These are phyloP conservation scores for Scopus umbretta DNA, from an alignment of 2,113 vertebrate species.

Conservation along the genomic window DNA sequence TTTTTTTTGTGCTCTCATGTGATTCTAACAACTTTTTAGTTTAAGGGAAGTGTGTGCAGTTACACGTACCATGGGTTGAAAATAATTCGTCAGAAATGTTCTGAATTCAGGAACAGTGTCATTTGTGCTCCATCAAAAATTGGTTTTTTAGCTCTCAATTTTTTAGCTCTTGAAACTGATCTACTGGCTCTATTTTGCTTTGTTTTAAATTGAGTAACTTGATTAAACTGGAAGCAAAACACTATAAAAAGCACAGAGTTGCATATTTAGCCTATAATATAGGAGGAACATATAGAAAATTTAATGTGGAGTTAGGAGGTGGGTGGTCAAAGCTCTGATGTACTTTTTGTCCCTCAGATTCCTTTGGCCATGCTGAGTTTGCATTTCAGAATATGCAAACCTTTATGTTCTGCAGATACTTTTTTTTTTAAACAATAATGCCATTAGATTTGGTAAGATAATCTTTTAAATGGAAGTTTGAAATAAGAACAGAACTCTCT, in stretches of 20 bases:
- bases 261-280: not conserved
- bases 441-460: not conserved
- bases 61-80: not conserved
- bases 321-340: not conserved
- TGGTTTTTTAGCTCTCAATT: not conserved
- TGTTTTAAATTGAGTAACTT: not conserved
- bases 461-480: not conserved
- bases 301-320: not conserved
- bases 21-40: not conserved
- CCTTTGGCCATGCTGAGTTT: not conserved
- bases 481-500: not conserved
- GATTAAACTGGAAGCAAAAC: not conserved
- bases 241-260: not conserved
- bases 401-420: not conserved
- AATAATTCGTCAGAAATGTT: not conserved
- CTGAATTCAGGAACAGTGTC: not conserved
- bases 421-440: not conserved
- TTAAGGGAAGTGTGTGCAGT: not conserved
- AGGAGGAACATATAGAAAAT: not conserved
- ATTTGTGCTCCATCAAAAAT: not conserved
- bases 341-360: not conserved
- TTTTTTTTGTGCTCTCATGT: not conserved
- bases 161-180: not conserved
- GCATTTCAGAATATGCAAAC: not conserved
- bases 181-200: not conserved